Base-by-base conservation (phyloP, 2,888 invertebrate species). In the Galerucella nymphaeae region DNA sequence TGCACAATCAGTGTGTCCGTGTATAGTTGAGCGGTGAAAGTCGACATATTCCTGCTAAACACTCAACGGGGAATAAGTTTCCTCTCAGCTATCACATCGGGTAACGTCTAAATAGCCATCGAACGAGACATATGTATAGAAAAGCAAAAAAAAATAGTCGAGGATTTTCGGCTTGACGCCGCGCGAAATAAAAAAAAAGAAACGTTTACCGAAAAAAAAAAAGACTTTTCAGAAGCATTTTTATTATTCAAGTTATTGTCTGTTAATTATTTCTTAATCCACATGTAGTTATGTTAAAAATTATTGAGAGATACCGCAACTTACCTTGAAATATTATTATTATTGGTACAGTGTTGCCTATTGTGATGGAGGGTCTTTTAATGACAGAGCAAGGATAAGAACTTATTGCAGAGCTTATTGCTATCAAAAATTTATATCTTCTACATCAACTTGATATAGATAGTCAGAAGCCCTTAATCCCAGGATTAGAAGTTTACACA, bases 61-160 rank as follows among this genome's bases (percentile, higher is more conserved):
- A 78, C 78, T 76, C 80, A 79, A 72, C 75, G 66, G 80, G 79
- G 80, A 80, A 79, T 80, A 78, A 76, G 76, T 78, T 77, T 75
- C 55, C 55, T 11, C 18, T 55, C 55, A 55, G 55, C 74, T 79
- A 78, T 80, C 78, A 78, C 78, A 77, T 77, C 72, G 76, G 74
- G 74, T 55, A 72, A 70, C 74, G 63, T 66, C 72, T 76, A 76
- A 76, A 72, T 74, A 76, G 76, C 76, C 67, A 72, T 74, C 70
- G 72, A 59, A 74, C 69, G 73, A 71, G 71, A 66, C 71, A 71
- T 61, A 69, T 67, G 69, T 69, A 72, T 16, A 48, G 18, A 38
- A 66, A 66, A 18, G 14, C 48, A 58, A 58, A 42, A 66, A 66
- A 42, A 66, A 66, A 57, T 38, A 23, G 18, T 13, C 10, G 20